A percentile compares a stretch with the other conserved stretches of the same genome.
Evolutionary conservation across 2,888 invertebrate genomes (phyloP).

Genomic region (Andrena bicolor): DNA sequence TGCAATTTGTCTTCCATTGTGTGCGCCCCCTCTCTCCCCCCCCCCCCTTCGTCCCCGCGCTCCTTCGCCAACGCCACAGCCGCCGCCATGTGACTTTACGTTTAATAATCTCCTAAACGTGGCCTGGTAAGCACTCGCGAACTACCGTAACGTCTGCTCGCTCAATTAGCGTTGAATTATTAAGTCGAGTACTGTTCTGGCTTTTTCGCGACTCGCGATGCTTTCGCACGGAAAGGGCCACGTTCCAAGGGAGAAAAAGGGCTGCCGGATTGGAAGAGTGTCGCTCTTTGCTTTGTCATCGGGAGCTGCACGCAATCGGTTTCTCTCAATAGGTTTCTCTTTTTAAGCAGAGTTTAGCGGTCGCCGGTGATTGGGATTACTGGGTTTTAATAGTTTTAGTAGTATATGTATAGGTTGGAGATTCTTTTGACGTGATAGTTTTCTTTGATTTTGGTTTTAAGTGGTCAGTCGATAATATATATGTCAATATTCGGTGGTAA

Average conservation of each 20-base stretch:
- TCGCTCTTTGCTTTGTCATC: too few species aligned
- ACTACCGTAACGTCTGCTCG: constrained; percentile 34
- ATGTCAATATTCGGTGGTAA: too few species aligned
- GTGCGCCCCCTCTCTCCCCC: neutral
- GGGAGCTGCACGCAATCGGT: too few species aligned
- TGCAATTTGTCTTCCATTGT: constrained; percentile 65
- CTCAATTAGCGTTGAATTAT: constrained; percentile 56
- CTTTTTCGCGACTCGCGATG: constrained; percentile 1
- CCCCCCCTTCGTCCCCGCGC: neutral
- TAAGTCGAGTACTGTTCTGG: constrained; percentile 18
- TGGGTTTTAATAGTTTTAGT: too few species aligned
- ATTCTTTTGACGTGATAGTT: too few species aligned
- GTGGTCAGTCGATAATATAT: too few species aligned
- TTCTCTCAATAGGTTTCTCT: too few species aligned
- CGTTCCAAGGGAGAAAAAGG: neutral
- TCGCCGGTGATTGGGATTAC: too few species aligned
- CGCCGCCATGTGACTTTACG: constrained; percentile 42
- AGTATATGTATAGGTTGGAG: too few species aligned
- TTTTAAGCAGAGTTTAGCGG: too few species aligned
- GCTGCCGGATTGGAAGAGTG: neutral
- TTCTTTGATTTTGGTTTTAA: too few species aligned
- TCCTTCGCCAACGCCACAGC: neutral
- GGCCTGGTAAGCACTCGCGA: constrained; percentile 34
- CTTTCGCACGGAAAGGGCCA: neutral
- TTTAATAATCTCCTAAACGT: constrained; percentile 55